phyloP scores from a whole-genome alignment of 2,888 invertebrate species.

The Eledone cirrhosa region DNA sequence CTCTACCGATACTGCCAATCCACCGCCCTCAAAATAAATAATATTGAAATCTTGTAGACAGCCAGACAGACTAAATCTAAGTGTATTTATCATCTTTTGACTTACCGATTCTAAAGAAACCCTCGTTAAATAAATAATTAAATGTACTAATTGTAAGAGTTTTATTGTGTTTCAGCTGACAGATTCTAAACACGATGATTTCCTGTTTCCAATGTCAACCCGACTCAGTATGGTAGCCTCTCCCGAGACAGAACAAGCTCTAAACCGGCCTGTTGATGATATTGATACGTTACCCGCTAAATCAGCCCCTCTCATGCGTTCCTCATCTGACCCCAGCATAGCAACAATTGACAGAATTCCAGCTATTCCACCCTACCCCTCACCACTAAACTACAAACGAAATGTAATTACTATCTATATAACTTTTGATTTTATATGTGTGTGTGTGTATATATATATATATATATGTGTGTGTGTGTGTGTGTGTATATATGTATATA shows the following conservation, averaged over 20 bases:
- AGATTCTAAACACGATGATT: slow-evolving; percentile 96
- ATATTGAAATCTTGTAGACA: too few species aligned
- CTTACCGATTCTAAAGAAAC: too few species aligned
- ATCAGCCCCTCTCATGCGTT: slow-evolving; percentile 73
- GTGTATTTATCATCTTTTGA: too few species aligned
- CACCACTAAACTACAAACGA: slow-evolving; percentile 85
- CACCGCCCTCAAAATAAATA: too few species aligned
- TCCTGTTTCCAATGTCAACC: slow-evolving; percentile 97
- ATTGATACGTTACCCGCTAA: slow-evolving; percentile 52
- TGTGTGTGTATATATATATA: too few species aligned
- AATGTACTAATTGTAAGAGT: background rate
- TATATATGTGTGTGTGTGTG: too few species aligned
- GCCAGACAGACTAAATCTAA: too few species aligned
- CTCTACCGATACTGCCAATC: too few species aligned
- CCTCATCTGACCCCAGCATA: slow-evolving; percentile 93
- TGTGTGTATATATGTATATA: too few species aligned
- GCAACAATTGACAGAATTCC: slow-evolving; percentile 85
- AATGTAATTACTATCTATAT: slow-evolving; percentile 23
- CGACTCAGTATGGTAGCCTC: slow-evolving; percentile 91
- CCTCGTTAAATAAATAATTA: too few species aligned
- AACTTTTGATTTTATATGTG: too few species aligned
- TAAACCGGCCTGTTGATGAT: slow-evolving; percentile 55
- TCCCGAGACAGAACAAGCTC: slow-evolving; percentile 92
- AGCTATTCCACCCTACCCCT: slow-evolving; percentile 64
- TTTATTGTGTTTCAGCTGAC: slow-evolving; percentile 77